A percentile compares a stretch with the other conserved stretches of the same genome.
phyloP scores from a whole-genome alignment of 2,888 invertebrate genomes.

The Cryptus viduatorius region DNA sequence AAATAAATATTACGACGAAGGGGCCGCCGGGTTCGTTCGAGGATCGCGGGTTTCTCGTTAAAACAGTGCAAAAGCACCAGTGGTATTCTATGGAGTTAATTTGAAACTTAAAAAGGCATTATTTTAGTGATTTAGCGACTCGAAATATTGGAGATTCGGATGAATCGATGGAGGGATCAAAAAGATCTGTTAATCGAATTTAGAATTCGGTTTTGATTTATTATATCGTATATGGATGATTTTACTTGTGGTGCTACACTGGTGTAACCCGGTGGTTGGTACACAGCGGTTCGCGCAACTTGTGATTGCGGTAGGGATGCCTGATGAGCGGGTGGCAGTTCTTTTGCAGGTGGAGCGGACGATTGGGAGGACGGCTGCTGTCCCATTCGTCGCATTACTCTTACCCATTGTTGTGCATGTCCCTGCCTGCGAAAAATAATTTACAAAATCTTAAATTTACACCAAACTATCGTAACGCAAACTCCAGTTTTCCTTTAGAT shows the following conservation, averaged over 20 bases:
- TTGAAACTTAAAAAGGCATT: too few species aligned
- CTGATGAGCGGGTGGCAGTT: constrained; percentile 83
- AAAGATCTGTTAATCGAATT: neutral
- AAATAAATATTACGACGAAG: too few species aligned
- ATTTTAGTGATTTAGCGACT: too few species aligned
- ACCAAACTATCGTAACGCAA: neutral
- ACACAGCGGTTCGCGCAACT: constrained; percentile 78
- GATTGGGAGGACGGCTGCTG: constrained; percentile 78
- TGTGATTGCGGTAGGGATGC: constrained; percentile 83
- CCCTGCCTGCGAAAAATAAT: constrained; percentile 77
- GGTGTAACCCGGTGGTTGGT: constrained; percentile 79
- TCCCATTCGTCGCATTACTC: constrained; percentile 68
- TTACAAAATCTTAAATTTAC: constrained; percentile 1
- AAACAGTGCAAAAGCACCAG: too few species aligned
- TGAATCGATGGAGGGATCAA: too few species aligned
- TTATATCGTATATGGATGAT: constrained; percentile 8
- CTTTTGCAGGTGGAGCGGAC: constrained; percentile 78
- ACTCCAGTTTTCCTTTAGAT: neutral
- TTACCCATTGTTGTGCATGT: constrained; percentile 80
- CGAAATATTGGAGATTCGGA: too few species aligned
- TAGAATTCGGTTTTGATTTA: constrained; percentile 50
- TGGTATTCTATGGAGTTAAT: too few species aligned
- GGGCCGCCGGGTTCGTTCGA: too few species aligned
- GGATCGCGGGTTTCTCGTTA: too few species aligned
- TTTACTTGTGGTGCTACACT: constrained; percentile 81